These are phyloP conservation scores for Ormia ochracea DNA, from an alignment of 2,888 invertebrate species.

Conservation along the genomic window DNA sequence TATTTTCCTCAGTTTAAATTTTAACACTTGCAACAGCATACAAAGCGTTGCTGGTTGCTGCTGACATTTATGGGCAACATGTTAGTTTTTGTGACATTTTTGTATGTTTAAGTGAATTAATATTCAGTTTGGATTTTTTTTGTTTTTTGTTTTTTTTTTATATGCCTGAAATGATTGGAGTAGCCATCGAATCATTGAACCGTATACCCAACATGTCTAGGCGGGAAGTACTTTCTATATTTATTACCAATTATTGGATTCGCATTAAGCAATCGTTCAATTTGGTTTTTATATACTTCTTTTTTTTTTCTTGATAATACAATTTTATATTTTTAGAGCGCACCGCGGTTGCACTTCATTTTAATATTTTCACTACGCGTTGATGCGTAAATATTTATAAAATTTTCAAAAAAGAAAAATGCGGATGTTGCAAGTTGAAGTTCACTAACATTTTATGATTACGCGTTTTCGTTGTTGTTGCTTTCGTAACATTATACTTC, in stretches of 20 bases:
- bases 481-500: slow-evolving; percentile 14
- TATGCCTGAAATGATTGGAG: slow-evolving; percentile 3
- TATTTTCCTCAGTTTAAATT: slow-evolving; percentile 14
- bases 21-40: slow-evolving; percentile 17
- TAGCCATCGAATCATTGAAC: neutral
- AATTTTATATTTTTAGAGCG: slow-evolving; percentile 24
- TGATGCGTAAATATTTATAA: slow-evolving; percentile 42
- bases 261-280: slow-evolving; percentile 13
- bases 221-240: slow-evolving; percentile 59
- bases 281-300: slow-evolving; percentile 4
- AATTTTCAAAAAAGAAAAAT: slow-evolving; percentile 24
- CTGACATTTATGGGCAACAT: slow-evolving; percentile 31
- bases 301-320: neutral
- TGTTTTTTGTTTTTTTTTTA: neutral
- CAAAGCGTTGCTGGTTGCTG: neutral
- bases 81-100: slow-evolving; percentile 50
- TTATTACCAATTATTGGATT: slow-evolving; percentile 46
- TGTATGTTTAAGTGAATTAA: slow-evolving; percentile 12
- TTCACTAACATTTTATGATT: slow-evolving; percentile 53
- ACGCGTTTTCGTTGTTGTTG: neutral
- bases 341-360: neutral
- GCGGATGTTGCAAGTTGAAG: slow-evolving; percentile 56
- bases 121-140: slow-evolving; percentile 15
- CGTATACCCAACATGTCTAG: slow-evolving; percentile 44
- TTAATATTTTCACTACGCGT: slow-evolving; percentile 3